Percentiles rank a stretch among this genome's conserved stretches.
Evolutionary conservation across 2,797 vertebrate species (phyloP).

Genomic region (Iguana delicatissima): DNA sequence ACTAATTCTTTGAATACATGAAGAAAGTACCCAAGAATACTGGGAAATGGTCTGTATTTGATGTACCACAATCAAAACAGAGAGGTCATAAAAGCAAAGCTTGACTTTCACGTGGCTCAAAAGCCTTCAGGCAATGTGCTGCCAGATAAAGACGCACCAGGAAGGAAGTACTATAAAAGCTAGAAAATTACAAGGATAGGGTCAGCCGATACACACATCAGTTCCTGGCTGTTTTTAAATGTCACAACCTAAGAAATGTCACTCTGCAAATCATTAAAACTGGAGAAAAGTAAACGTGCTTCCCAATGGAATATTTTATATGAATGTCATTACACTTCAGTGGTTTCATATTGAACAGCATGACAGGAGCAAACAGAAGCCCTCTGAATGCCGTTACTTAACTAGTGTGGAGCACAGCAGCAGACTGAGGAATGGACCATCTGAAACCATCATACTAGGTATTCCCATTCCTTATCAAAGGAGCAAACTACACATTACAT

Average conservation of each 20-base stretch:
- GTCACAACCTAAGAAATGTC: conserved; percentile 36
- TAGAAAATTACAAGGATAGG: conserved; percentile 45
- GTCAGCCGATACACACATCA: conserved; percentile 23
- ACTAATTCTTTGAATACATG: conserved; percentile 32
- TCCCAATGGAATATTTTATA: conserved; percentile 36
- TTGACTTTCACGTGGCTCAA: conserved; percentile 38
- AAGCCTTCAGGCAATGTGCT: background rate
- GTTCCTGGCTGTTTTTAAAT: conserved; percentile 46
- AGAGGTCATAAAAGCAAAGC: conserved; percentile 37
- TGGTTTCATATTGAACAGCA: background rate
- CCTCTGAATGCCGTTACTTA: no score
- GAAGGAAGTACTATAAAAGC: conserved; percentile 30
- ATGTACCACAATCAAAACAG: conserved; percentile 35
- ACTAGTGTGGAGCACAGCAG: background rate
- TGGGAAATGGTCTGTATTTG: conserved; percentile 3
- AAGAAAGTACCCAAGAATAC: background rate
- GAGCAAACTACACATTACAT: background rate
- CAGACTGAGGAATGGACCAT: background rate
- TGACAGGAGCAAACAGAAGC: background rate
- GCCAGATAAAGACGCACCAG: background rate
- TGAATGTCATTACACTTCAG: conserved; percentile 22
- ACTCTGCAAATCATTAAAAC: conserved; percentile 46
- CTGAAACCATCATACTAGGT: background rate
- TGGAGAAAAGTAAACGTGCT: rapidly evolving
- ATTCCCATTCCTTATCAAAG: background rate